Percentiles rank a stretch among this genome's conserved stretches.
Evolutionary conservation across 2,888 invertebrate genomes (phyloP).

Genomic region (Calameuta idolon): DNA sequence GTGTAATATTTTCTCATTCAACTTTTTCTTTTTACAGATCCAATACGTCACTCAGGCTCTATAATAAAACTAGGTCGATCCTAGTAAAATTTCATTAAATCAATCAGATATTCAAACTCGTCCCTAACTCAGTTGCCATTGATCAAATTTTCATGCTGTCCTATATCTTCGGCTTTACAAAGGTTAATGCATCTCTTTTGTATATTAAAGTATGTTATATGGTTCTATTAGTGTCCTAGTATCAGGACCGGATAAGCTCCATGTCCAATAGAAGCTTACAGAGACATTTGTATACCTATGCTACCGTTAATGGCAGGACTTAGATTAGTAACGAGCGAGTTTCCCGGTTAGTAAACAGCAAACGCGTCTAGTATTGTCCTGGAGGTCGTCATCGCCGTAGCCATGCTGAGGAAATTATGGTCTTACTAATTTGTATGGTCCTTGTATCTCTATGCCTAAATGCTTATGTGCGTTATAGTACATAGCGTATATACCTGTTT

Average conservation of each 20-base stretch:
- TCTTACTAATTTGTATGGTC: not conserved
- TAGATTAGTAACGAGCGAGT: slow-evolving; percentile 20
- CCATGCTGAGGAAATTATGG: not conserved
- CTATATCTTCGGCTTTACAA: not conserved
- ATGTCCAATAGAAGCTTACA: slow-evolving; percentile 12
- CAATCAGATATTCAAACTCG: not conserved
- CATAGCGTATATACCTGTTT: not conserved
- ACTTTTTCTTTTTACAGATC: not conserved
- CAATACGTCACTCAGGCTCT: not conserved
- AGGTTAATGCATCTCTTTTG: not conserved
- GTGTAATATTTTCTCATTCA: not conserved
- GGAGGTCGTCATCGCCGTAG: not conserved
- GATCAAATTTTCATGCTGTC: not conserved
- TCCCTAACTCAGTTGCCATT: not conserved
- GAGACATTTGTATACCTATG: not conserved
- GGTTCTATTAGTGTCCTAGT: slow-evolving; percentile 6
- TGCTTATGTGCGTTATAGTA: not conserved
- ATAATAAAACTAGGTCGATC: not conserved
- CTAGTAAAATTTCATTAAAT: not conserved
- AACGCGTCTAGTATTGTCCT: not conserved
- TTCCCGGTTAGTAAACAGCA: slow-evolving; percentile 23
- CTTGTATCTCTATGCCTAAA: not conserved
- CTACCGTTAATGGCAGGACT: slow-evolving; percentile 12
- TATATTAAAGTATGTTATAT: slow-evolving; percentile 1
- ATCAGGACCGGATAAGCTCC: not conserved